These are phyloP conservation scores for Grallaria varia DNA, from an alignment of 2,113 vertebrate genomes.

Conservation along the genomic window DNA sequence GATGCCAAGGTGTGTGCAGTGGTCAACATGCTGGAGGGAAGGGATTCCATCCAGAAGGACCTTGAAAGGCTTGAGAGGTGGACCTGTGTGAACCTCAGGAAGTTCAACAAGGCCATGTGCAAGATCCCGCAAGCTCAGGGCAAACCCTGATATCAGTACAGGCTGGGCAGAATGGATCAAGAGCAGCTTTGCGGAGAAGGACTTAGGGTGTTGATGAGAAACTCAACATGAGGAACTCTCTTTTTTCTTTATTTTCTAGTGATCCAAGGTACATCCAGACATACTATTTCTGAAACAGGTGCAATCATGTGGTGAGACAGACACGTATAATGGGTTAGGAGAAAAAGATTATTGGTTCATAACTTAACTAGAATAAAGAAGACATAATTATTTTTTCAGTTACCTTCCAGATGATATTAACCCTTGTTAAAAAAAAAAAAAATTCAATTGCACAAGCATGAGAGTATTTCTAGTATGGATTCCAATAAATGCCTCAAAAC, in stretches of 20 bases:
- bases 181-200: neutral
- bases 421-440: neutral
- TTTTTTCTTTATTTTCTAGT: neutral
- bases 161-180: neutral
- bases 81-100: neutral
- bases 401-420: neutral
- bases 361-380: neutral
- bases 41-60: neutral
- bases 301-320: neutral
- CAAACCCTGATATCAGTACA: neutral
- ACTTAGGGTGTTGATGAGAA: neutral
- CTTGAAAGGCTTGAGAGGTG: neutral
- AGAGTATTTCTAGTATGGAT: neutral
- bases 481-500: neutral
- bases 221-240: neutral
- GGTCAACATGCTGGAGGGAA: neutral
- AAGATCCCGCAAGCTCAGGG: neutral
- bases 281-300: neutral
- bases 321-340: neutral
- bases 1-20: neutral
- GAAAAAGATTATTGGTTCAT: neutral
- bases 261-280: neutral
- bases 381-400: neutral
- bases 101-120: neutral
- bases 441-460: neutral